Evolutionary conservation across 92 coral and sea anemone species (phyloP), one percentile per base, ranked within the genome.

Genomic region (Heteractis magnifica): DNA sequence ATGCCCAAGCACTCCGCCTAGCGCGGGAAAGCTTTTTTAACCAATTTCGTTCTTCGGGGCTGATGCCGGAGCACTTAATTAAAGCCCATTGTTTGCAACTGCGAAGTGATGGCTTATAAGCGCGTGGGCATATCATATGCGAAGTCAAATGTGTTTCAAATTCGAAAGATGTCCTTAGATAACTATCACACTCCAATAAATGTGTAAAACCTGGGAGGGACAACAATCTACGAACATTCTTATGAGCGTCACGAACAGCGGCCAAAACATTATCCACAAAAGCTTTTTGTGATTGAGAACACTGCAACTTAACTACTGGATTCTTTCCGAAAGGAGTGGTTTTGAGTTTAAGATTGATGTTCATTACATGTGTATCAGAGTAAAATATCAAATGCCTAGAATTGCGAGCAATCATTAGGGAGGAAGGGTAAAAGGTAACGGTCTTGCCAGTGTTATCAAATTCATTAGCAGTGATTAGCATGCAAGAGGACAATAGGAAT

Each of bases 1-100:
- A 88, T 41, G 65, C 26, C 89, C 92, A 85, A 10, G 76, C 65
- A 0, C 83, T 75, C 51, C 92, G 70, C 9, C 79, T 81, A 16
- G 64, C 21, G 26, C 86, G 74, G 6, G 7, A 12, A 49, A 49
- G 53, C 10, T 60, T 21, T 4, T 55, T 23, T 34, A 86, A 56
- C 89, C 84, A 85, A 5, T 11, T n/a, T 12, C 59, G 55, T 75
- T 90, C 92, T 48, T 74, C 75, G 1, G 79, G 44, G 14, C 73
- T 49, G 10, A 85, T 62, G 8, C 59, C 49, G 5, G 8, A 10
- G 51, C 92, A 89, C 12, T 71, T 14, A 5, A 51, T n/a, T 9
- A 86, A 10, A 10, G 92, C 90, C 92, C 87, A 86, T 81, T 49
- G 8, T 73, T 89, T 89, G 41, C 89, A 85, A 15, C 48, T 51